Evolutionary conservation across 2,888 invertebrate genomes (phyloP).

Genomic region (Zaprionus lineosus): DNA sequence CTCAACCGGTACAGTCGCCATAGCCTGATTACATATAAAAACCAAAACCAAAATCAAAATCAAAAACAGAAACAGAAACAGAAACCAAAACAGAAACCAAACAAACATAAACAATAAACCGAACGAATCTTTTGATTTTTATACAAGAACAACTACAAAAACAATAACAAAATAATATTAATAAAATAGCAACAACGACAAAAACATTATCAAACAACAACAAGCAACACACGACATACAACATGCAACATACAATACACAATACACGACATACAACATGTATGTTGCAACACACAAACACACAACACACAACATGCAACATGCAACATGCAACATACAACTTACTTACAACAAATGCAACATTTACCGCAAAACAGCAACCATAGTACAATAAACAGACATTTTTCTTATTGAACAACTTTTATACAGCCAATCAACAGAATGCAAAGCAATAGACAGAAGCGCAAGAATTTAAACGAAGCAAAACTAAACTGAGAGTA

Average conservation of each 20-base stretch:
- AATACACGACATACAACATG: too few species aligned
- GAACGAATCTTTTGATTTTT: constrained; percentile 43
- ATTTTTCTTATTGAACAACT: constrained; percentile 70
- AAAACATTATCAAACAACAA: constrained; percentile 32
- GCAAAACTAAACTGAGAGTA: constrained; percentile 3
- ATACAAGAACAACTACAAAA: constrained; percentile 28
- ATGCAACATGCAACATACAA: constrained; percentile 45
- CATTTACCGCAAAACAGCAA: constrained; percentile 67
- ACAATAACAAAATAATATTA: constrained; percentile 13
- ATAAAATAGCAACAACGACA: constrained; percentile 3
- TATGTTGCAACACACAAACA: too few species aligned
- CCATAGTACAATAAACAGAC: constrained; percentile 76
- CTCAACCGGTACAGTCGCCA: constrained; percentile 52
- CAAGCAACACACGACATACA: too few species aligned
- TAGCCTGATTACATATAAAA: constrained; percentile 61
- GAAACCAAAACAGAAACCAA: constrained; percentile 20
- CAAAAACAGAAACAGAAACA: constrained; percentile 21
- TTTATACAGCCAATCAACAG: constrained; percentile 68
- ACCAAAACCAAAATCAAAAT: constrained; percentile 2
- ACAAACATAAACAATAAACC: constrained; percentile 42
- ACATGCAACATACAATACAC: too few species aligned
- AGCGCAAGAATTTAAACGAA: constrained; percentile 29
- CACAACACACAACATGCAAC: too few species aligned
- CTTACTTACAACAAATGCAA: constrained; percentile 62
- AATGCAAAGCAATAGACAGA: constrained; percentile 60